Percentiles rank a stretch among this genome's conserved stretches.
Conservation (phyloP, 2,113 vertebrate species). For the Monopterus albus region DNA sequence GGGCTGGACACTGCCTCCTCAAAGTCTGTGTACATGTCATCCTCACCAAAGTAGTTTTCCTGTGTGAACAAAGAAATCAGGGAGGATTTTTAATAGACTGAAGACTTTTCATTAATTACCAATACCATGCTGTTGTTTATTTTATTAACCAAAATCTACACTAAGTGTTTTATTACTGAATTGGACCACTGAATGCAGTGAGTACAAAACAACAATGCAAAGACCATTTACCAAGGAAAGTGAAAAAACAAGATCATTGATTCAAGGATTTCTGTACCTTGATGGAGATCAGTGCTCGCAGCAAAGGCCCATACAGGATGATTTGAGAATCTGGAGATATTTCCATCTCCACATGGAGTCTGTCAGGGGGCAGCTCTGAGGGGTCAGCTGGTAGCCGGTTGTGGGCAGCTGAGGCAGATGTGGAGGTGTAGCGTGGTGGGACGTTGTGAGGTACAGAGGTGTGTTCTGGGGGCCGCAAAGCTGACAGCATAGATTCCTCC, state of each 20-base stretch:
- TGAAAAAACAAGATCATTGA: neutral
- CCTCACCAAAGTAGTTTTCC: constrained; percentile 99
- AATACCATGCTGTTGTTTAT: neutral
- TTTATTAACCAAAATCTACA: neutral
- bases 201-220: neutral
- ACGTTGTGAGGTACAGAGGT: constrained; percentile 79
- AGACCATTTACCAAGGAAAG: neutral
- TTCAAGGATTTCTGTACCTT: constrained; percentile 83
- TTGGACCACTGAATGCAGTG: neutral
- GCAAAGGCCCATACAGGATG: constrained; percentile 92
- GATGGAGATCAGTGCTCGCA: constrained; percentile 91
- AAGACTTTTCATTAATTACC: neutral
- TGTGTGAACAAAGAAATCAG: constrained; percentile 51
- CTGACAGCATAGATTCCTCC: constrained; percentile 94
- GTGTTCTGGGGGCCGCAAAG: constrained; percentile 87
- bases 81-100: neutral
- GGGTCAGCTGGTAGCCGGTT: constrained; percentile 86
- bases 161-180: neutral
- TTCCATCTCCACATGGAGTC: constrained; percentile 95
- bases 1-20: constrained; percentile 93
- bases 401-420: constrained; percentile 63
- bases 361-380: constrained; percentile 92
- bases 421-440: constrained; percentile 62
- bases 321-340: constrained; percentile 95
- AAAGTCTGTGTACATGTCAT: constrained; percentile 98